Percentiles rank a stretch among this genome's conserved stretches.
Conservation (phyloP, 2,888 invertebrate species). For the Aphodius sticticus region DNA sequence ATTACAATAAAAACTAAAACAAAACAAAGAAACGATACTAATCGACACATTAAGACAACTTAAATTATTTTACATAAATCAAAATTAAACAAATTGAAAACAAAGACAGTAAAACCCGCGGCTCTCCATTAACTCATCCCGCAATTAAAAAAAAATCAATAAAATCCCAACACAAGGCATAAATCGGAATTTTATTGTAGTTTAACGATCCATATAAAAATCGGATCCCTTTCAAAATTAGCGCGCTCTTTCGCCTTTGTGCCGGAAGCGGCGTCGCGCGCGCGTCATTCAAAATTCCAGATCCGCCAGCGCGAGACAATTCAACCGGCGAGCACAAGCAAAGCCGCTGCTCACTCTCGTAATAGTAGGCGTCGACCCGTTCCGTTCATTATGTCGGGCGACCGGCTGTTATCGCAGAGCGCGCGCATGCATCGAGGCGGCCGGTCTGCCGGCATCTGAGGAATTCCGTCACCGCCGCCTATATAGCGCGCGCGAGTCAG, state of each 20-base stretch:
- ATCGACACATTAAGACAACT: too few relatives aligned
- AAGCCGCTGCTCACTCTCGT: slow-evolving; percentile 8
- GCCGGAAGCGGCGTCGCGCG: slow-evolving; percentile 14
- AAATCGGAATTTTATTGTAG: neutral
- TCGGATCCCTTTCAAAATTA: slow-evolving; percentile 12
- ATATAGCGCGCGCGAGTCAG: slow-evolving; percentile 16
- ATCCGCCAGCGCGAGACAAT: neutral
- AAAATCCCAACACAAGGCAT: neutral
- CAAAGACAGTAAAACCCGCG: too few relatives aligned
- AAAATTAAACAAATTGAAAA: too few relatives aligned
- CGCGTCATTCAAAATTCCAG: slow-evolving; percentile 22
- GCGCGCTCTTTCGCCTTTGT: slow-evolving; percentile 20
- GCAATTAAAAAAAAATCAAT: neutral
- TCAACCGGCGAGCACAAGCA: slow-evolving; percentile 6
- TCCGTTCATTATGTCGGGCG: slow-evolving; percentile 27
- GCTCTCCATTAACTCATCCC: neutral
- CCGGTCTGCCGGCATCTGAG: slow-evolving; percentile 54
- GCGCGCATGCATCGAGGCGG: slow-evolving; percentile 36
- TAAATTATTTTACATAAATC: too few relatives aligned
- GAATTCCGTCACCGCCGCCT: slow-evolving; percentile 60
- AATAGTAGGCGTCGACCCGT: slow-evolving; percentile 24
- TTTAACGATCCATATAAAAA: neutral
- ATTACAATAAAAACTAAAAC: too few relatives aligned
- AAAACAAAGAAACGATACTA: too few relatives aligned
- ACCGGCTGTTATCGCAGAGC: slow-evolving; percentile 31